These are phyloP conservation scores for Columba guinea DNA, from an alignment of 2,797 vertebrate genomes.

Conservation along the genomic window DNA sequence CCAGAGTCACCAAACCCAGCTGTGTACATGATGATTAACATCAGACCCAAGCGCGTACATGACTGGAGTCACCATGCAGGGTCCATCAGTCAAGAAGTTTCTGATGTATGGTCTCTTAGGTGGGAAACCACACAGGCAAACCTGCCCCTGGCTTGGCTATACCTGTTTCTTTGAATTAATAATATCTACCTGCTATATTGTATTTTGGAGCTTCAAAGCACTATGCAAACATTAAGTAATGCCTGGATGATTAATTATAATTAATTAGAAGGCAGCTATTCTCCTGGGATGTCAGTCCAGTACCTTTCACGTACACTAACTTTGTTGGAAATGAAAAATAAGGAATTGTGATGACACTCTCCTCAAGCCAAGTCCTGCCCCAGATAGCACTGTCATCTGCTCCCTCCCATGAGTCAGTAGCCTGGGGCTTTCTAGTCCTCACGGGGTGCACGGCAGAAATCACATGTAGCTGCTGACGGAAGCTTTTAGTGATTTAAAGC, in stretches of 20 bases:
- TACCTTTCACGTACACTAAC: slow-evolving; percentile 1
- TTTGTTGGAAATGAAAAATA: slow-evolving; percentile 35
- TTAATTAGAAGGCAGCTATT: slow-evolving; percentile 52
- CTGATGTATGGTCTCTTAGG: not conserved
- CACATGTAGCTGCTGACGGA: slow-evolving; percentile 57
- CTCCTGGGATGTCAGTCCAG: slow-evolving; percentile 46
- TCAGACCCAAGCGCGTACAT: too few species aligned
- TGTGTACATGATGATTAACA: too few species aligned
- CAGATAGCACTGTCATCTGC: slow-evolving; percentile 61
- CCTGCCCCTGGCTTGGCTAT: not conserved
- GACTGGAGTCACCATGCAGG: too few species aligned
- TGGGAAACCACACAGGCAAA: not conserved
- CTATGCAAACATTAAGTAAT: slow-evolving; percentile 65
- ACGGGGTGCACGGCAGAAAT: slow-evolving; percentile 19
- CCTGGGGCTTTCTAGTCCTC: slow-evolving; percentile 37
- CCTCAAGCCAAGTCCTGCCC: slow-evolving; percentile 57
- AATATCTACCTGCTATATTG: not conserved
- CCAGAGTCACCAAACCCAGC: too few species aligned
- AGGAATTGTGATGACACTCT: slow-evolving; percentile 34
- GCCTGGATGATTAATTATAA: slow-evolving; percentile 63
- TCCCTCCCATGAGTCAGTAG: slow-evolving; percentile 59
- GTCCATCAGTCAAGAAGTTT: too few species aligned
- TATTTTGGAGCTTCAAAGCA: slow-evolving; percentile 37
- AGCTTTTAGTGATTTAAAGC: slow-evolving; percentile 49
- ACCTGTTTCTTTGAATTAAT: slow-evolving; percentile 7